Percentiles rank a stretch among this genome's conserved stretches.
Conservation (phyloP, 2,888 invertebrate species). For the Synergus laeviventris region DNA sequence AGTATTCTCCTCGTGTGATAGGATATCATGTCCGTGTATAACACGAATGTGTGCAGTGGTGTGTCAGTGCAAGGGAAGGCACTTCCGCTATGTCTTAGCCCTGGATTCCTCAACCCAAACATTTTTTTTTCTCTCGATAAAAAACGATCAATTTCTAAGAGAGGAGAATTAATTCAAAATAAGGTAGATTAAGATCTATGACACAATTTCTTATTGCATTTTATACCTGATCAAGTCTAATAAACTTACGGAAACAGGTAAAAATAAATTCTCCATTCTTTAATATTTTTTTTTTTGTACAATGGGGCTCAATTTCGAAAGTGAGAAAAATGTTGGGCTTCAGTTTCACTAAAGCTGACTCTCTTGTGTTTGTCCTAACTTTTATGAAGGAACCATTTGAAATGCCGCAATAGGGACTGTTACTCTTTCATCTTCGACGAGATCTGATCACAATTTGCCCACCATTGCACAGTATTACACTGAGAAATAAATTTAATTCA, state of each 20-base stretch:
- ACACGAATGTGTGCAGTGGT: constrained; percentile 64
- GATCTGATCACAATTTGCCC: constrained; percentile 47
- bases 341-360: constrained; percentile 65
- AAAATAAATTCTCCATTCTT: not conserved
- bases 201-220: not conserved
- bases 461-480: constrained; percentile 41
- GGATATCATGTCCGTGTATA: constrained; percentile 39
- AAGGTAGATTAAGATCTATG: not conserved
- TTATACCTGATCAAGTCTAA: not conserved
- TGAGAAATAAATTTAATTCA: constrained; percentile 43
- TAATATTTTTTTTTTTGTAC: not conserved
- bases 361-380: constrained; percentile 59
- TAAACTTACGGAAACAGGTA: not conserved
- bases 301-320: constrained; percentile 7
- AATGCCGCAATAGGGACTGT: constrained; percentile 49
- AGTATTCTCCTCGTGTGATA: constrained; percentile 30
- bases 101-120: not conserved
- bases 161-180: not conserved
- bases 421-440: constrained; percentile 37
- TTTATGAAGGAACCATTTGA: constrained; percentile 54
- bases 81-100: constrained; percentile 71
- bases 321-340: constrained; percentile 52
- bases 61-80: constrained; percentile 75
- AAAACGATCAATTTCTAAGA: not conserved
- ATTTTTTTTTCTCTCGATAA: not conserved